A percentile compares a stretch with the other conserved stretches of the same genome.
Evolutionary conservation across 2,888 invertebrate species (phyloP).

Genomic region (Aethes cnicana): DNA sequence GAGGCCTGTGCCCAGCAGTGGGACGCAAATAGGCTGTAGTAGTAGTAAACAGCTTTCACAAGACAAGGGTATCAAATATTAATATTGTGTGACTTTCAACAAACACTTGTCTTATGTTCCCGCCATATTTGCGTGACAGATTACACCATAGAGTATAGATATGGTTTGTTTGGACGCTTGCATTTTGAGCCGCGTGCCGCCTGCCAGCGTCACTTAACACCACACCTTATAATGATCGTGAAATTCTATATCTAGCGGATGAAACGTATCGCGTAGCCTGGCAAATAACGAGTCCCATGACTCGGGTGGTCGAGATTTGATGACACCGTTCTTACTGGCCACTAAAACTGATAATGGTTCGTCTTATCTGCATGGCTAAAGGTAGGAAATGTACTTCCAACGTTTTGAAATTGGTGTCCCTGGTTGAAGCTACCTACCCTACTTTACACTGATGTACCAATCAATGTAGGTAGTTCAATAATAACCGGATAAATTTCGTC

Average conservation of each 20-base stretch:
- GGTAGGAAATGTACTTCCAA: too few species aligned
- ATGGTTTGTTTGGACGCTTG: slow-evolving; percentile 30
- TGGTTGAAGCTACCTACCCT: too few species aligned
- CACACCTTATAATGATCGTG: slow-evolving; percentile 20
- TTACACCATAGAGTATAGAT: slow-evolving; percentile 18
- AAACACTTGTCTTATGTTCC: slow-evolving; percentile 32
- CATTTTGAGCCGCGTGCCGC: slow-evolving; percentile 9
- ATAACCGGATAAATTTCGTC: too few species aligned
- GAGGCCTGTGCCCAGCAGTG: too few species aligned
- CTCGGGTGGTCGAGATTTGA: slow-evolving; percentile 22
- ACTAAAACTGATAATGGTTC: slow-evolving; percentile 17
- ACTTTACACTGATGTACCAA: too few species aligned
- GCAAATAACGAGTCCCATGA: slow-evolving; percentile 20
- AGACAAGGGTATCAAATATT: slow-evolving; percentile 6
- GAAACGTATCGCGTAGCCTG: slow-evolving; percentile 27
- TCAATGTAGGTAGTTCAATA: too few species aligned
- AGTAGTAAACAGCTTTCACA: slow-evolving; percentile 19
- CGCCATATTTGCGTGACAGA: slow-evolving; percentile 39
- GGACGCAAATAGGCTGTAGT: too few species aligned
- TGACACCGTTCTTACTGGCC: slow-evolving; percentile 19
- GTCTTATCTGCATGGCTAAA: slow-evolving; percentile 3
- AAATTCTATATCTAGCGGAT: slow-evolving; percentile 33
- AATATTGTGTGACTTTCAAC: slow-evolving; percentile 22
- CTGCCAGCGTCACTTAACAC: slow-evolving; percentile 5
- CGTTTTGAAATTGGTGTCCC: too few species aligned